Evolutionary conservation across 2,113 vertebrate species (phyloP).

Genomic region (Semnornis frantzii): DNA sequence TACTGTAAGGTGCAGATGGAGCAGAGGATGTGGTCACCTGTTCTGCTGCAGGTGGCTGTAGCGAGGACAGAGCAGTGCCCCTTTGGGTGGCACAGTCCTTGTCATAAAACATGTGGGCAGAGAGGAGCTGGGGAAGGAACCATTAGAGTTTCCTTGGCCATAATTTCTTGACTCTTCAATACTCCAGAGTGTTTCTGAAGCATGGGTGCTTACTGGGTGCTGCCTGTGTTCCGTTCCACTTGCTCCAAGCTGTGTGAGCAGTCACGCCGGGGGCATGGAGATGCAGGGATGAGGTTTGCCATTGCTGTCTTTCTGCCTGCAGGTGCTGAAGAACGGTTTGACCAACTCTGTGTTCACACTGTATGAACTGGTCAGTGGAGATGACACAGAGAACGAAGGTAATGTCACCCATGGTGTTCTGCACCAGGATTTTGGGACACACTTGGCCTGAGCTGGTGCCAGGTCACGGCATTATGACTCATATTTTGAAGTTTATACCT

Average conservation of each 20-base stretch:
- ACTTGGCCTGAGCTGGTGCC: accelerated
- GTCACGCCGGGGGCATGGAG: accelerated
- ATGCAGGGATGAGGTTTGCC: accelerated
- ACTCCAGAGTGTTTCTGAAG: background rate
- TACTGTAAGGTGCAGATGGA: background rate
- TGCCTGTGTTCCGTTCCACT: accelerated
- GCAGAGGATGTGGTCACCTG: accelerated
- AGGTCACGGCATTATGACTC: background rate
- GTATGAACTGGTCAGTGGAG: conserved; percentile 90
- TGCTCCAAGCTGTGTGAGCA: accelerated
- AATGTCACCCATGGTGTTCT: background rate
- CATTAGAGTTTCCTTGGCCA: accelerated
- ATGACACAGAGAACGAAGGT: conserved; percentile 95
- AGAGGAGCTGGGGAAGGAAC: background rate
- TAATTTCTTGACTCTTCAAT: background rate
- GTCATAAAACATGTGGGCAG: background rate
- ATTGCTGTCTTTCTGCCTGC: background rate
- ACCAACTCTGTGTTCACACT: conserved; percentile 95
- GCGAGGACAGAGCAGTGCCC: background rate
- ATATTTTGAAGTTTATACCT: background rate
- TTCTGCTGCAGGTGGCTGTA: accelerated
- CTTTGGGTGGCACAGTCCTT: accelerated
- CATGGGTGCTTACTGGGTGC: accelerated
- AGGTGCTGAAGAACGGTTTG: conserved; percentile 93
- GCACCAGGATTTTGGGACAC: background rate